A percentile compares a stretch with the other conserved stretches of the same genome.
phyloP scores from a whole-genome alignment of 2,113 vertebrate species.

The Pavo muticus region DNA sequence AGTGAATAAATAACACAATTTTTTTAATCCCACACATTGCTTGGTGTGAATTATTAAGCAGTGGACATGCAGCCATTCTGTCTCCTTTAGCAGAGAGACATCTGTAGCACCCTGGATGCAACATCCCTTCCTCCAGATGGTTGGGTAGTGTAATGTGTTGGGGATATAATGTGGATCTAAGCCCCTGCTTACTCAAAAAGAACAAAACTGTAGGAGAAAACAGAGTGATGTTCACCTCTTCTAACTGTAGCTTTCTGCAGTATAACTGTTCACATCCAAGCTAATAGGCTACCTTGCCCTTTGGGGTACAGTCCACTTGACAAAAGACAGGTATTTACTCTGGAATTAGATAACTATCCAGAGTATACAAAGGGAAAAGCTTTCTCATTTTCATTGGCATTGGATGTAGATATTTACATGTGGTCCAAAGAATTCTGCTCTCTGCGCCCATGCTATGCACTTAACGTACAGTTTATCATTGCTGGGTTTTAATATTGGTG shows the following conservation, averaged over 20 bases:
- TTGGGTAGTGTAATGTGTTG: neutral
- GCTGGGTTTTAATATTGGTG: neutral
- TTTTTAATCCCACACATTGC: neutral
- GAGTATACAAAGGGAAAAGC: neutral
- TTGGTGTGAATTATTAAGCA: neutral
- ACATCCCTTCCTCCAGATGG: neutral
- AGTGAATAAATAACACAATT: neutral
- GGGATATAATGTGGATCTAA: neutral
- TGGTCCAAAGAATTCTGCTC: neutral
- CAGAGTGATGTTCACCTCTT: neutral
- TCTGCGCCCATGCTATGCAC: neutral
- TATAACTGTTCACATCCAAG: neutral
- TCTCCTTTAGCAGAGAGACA: neutral
- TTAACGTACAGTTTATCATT: conserved; percentile 1
- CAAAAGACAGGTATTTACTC: neutral
- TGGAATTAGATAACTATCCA: neutral
- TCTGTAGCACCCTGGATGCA: neutral
- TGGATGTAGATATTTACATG: neutral
- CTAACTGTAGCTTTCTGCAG: neutral
- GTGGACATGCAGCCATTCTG: neutral
- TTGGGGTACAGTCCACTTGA: neutral
- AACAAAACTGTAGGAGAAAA: neutral
- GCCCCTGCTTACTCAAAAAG: neutral
- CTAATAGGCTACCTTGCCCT: neutral
- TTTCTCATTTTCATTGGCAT: neutral